Base-by-base conservation (phyloP, 2,797 vertebrate species). In the Cryptoblepharus egeriae region DNA sequence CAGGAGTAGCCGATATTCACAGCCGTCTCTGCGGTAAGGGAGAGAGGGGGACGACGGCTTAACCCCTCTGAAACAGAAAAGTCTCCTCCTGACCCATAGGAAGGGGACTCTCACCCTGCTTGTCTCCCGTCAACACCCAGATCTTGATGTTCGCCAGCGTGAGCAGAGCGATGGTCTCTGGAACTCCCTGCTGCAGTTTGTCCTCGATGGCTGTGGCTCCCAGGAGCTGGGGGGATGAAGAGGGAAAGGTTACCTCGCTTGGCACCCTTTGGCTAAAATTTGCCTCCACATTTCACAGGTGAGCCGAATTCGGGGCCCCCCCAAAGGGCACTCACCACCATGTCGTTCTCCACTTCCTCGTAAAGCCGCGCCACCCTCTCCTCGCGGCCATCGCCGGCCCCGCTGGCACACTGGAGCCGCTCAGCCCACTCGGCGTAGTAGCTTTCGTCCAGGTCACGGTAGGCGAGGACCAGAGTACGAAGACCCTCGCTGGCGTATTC, bases 181-280 rank as follows among this genome's bases (percentile, higher is more conserved):
- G 97, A 37, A 99, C 98, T 0, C 98, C 98, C 83, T 99, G 98
- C 91, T 99, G 98, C 81, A 99, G 94, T 86, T 98, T 99, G 93
- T 99, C 98, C 80, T 99, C 98, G 0, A 99, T 98, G 80, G 98
- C 98, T 0, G 98, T 98, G n/a, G 98, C 98, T 55, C 98, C 98
- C 11, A 99, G 93, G 67, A 99, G 95, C 98, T 99, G 88, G 5
- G 42, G 42, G 11, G 5, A 63, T 8, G 37, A 7, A 30, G 7
- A 30, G 58, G 28, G n/a, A 9, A 68, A 8, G 2, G 16, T n/a
- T 7, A 52, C 55, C 20, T 20, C 4, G 22, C 55, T 57, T 20
- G 8, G 55, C 18, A 57, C 7, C 55, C 20, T 20, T n/a, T n/a
- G n/a, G n/a, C n/a, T n/a, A n/a, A n/a, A n/a, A n/a, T n/a, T n/a